phyloP scores from a whole-genome alignment of 2,113 vertebrate species.

The Paedocypris sp. region DNA sequence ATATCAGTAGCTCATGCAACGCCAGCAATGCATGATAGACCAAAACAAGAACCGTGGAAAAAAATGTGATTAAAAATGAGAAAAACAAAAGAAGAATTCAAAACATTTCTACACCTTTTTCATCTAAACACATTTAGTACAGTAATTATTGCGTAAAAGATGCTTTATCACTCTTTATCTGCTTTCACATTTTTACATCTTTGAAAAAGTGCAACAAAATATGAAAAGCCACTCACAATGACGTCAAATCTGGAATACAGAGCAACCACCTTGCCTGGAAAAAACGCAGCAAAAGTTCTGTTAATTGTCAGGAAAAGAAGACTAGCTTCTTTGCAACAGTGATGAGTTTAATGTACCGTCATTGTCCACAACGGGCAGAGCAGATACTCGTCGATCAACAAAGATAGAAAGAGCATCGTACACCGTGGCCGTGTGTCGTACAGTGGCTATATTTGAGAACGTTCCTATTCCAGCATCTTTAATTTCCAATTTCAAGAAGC shows the following conservation, averaged over 20 bases:
- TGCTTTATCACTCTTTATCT: no score
- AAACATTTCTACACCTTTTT: no score
- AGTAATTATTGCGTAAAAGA: no score
- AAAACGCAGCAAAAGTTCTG: not conserved
- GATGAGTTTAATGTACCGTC: not conserved
- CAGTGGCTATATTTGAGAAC: constrained; percentile 76
- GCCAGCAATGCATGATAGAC: no score
- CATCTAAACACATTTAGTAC: no score
- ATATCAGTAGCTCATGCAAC: no score
- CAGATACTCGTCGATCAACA: constrained; percentile 84
- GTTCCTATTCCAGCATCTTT: constrained; percentile 81
- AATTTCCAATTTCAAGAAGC: constrained; percentile 69
- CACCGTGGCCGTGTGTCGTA: constrained; percentile 68
- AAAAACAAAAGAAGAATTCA: no score
- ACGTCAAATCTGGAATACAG: constrained; percentile 92
- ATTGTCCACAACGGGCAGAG: constrained; percentile 76
- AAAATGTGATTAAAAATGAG: no score
- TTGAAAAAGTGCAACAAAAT: no score
- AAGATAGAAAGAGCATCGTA: constrained; percentile 79
- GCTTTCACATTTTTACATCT: no score
- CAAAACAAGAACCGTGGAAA: no score
- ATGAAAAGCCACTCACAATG: constrained; percentile 68
- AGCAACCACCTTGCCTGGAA: constrained; percentile 78
- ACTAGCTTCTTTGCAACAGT: not conserved
- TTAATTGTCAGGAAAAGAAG: not conserved